phyloP scores from a whole-genome alignment of 2,888 invertebrate genomes.

The Mesorhabditis sp. region DNA sequence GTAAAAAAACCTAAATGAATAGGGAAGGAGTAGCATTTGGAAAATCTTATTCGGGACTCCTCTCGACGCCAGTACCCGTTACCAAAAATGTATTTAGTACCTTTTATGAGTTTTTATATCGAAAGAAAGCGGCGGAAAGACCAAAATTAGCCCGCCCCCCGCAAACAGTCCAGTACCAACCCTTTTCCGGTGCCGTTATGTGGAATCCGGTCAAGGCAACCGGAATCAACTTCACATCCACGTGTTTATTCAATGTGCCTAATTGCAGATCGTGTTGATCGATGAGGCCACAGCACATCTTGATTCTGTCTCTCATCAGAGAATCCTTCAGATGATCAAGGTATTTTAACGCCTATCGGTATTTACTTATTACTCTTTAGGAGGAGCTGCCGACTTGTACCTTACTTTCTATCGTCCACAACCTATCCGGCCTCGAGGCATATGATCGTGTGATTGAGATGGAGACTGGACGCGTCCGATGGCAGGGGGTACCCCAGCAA shows the following conservation, averaged over 20 bases:
- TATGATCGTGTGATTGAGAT: conserved; percentile 40
- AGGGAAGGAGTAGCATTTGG: background rate
- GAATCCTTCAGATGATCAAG: conserved; percentile 15
- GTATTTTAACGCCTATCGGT: background rate
- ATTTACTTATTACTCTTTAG: conserved; percentile 8
- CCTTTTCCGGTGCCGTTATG: too few species aligned
- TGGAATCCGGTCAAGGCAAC: too few species aligned
- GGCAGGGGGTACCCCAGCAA: background rate
- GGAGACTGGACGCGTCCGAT: conserved; percentile 27
- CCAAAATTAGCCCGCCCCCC: too few species aligned
- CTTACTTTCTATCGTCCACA: background rate
- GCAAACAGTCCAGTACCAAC: too few species aligned
- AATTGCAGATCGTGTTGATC: conserved; percentile 53
- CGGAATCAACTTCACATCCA: too few species aligned
- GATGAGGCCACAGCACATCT: conserved; percentile 66
- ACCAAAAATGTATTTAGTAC: too few species aligned
- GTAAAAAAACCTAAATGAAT: background rate
- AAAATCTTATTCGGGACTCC: background rate
- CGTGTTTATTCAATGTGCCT: background rate
- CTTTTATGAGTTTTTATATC: too few species aligned
- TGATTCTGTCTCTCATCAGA: conserved; percentile 55
- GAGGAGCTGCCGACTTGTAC: background rate
- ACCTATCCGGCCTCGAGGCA: conserved; percentile 19
- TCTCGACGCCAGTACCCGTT: too few species aligned
- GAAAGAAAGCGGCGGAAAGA: too few species aligned